Percentiles rank a stretch among this genome's conserved stretches.
Conservation (phyloP, 2,797 vertebrate species). For the Siniperca undulata region DNA sequence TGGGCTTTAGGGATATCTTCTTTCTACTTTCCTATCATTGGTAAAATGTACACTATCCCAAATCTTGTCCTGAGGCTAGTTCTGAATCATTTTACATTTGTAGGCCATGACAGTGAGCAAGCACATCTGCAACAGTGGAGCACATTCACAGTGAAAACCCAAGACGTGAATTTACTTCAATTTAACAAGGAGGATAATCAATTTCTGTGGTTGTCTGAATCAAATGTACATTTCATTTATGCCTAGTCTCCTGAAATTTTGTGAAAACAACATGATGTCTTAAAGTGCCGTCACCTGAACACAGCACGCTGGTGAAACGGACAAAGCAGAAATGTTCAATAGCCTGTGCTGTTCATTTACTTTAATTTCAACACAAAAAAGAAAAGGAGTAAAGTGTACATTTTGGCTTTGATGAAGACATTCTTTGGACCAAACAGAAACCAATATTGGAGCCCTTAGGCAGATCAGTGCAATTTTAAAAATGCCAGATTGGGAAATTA, state of each 20-base stretch:
- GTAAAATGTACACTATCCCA: slow-evolving; percentile 32
- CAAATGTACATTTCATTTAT: slow-evolving; percentile 11
- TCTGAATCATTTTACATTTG: slow-evolving; percentile 44
- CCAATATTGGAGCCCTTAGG: neutral
- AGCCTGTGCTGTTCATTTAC: neutral
- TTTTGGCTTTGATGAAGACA: neutral
- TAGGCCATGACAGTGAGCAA: slow-evolving; percentile 18
- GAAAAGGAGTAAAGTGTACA: neutral
- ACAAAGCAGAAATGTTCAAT: too few species aligned
- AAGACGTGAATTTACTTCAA: slow-evolving; percentile 4
- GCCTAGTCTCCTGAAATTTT: neutral
- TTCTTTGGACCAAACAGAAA: neutral
- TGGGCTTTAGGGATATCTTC: slow-evolving; percentile 27
- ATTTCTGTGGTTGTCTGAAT: slow-evolving; percentile 2
- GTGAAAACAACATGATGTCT: neutral
- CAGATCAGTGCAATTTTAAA: neutral
- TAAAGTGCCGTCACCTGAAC: neutral
- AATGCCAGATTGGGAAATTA: neutral
- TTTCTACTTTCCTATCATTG: slow-evolving; percentile 24
- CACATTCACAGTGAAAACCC: slow-evolving; percentile 17
- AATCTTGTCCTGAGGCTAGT: slow-evolving; percentile 45
- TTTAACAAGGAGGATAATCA: slow-evolving; percentile 18
- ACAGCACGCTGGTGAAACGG: too few species aligned
- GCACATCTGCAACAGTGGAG: slow-evolving; percentile 22
- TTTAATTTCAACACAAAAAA: neutral